Evolutionary conservation across 2,888 invertebrate genomes (phyloP), one percentile per base, ranked within the genome.

Genomic region (Aleiodes testaceus): DNA sequence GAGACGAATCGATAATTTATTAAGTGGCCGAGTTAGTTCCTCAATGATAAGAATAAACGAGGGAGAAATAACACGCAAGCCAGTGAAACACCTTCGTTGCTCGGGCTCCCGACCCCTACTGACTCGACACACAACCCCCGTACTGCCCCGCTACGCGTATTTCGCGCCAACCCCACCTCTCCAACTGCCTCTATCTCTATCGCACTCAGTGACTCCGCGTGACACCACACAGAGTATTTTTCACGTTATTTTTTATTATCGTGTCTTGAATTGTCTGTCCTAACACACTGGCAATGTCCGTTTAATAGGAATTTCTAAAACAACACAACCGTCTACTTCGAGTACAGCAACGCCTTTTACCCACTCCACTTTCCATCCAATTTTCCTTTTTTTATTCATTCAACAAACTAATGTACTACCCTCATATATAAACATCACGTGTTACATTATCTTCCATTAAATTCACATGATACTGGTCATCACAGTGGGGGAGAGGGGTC

Each of bases 21-120:
- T 69, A 69, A 61, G 50, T 63, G 61, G 42, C 52, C 52, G 49
- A 50, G 50, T 69, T 64, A 63, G 44, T 50, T n/a, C n/a, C 64
- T 63, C 49, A 14, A 69, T 69, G 50, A 61, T 50, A 69, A 69
- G 36, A 63, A 49, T 26, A 26, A 26, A 26, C 4, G 61, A 50
- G 30, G 47, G 49, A 49, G 49, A 3, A 16, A 9, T 16, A 11
- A 50, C 50, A 18, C 50, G 50, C 18, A 50, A 16, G n/a, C 5
- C 9, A 49, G 14, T 50, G 16, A 59, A 42, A 26, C 63, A 74
- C 74, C 74, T 76, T 63, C 72, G 72, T 77, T 69, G 68, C 78
- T 77, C 79, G 78, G 79, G 77, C 78, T 76, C 79, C 76, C 79
- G 79, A 82, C 80, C 83, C 83, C 81, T 80, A 83, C 83, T 82